A percentile compares a stretch with the other conserved stretches of the same genome.
These are phyloP conservation scores for Drosophila biarmipes DNA, from an alignment of 1,140 invertebrate genomes.

Conservation along the genomic window DNA sequence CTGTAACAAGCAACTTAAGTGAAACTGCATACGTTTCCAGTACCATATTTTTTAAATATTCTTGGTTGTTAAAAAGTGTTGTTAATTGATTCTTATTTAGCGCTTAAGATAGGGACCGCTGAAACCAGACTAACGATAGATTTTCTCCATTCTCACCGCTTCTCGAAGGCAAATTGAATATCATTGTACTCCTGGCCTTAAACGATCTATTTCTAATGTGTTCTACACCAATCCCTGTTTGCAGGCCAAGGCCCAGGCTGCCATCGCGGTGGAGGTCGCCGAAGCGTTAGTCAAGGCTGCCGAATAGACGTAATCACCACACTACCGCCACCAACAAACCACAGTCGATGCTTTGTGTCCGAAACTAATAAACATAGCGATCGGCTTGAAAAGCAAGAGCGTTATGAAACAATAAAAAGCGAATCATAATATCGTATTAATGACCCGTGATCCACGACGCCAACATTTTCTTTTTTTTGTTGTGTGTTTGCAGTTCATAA, in stretches of 20 bases:
- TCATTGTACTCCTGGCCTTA: not conserved
- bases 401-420: slow-evolving; percentile 78
- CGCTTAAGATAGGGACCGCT: too few species aligned
- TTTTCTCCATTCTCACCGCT: too few species aligned
- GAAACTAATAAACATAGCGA: slow-evolving; percentile 71
- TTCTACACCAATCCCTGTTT: slow-evolving; percentile 28
- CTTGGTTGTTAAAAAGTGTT: too few species aligned
- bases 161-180: too few species aligned
- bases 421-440: slow-evolving; percentile 69
- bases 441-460: slow-evolving; percentile 40
- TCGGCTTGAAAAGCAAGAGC: slow-evolving; percentile 35
- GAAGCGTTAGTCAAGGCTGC: slow-evolving; percentile 96
- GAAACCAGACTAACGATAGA: too few species aligned
- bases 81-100: too few species aligned
- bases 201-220: not conserved
- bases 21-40: too few species aligned
- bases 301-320: slow-evolving; percentile 85
- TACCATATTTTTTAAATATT: too few species aligned
- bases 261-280: slow-evolving; percentile 97
- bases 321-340: slow-evolving; percentile 34
- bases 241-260: slow-evolving; percentile 95
- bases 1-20: too few species aligned
- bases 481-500: slow-evolving; percentile 23
- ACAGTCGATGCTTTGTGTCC: slow-evolving; percentile 57
- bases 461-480: slow-evolving; percentile 17